Conservation (phyloP, 1,140 invertebrate species). For the Cydia splendana region DNA sequence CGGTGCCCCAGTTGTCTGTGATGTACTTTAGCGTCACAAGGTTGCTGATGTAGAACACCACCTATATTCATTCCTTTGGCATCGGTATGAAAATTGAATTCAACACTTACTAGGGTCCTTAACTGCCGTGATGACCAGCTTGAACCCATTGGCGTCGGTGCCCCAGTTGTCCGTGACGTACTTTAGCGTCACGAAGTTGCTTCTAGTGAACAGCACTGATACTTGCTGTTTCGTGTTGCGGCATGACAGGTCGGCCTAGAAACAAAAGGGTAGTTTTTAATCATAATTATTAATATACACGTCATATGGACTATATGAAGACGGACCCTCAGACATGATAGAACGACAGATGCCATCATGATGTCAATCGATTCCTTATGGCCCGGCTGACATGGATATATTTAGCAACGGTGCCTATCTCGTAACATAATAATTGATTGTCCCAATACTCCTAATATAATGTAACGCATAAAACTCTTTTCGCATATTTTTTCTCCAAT, state of each 20-base stretch:
- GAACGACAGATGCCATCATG: too few species aligned
- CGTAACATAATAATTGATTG: too few species aligned
- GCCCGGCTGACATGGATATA: too few species aligned
- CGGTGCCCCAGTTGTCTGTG: slow-evolving; percentile 94
- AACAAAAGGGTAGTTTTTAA: slow-evolving; percentile 39
- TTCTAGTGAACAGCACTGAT: slow-evolving; percentile 92
- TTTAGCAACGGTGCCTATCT: too few species aligned
- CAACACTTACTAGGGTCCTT: slow-evolving; percentile 93
- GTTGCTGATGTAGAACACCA: slow-evolving; percentile 81
- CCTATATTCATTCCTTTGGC: too few species aligned
- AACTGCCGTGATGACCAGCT: slow-evolving; percentile 95
- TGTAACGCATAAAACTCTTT: too few species aligned
- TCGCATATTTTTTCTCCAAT: too few species aligned
- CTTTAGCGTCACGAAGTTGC: slow-evolving; percentile 95
- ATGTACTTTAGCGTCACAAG: slow-evolving; percentile 96
- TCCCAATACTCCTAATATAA: too few species aligned
- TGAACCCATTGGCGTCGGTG: slow-evolving; percentile 94
- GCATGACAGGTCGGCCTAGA: slow-evolving; percentile 93
- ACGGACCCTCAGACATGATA: too few species aligned
- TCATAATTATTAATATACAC: too few species aligned
- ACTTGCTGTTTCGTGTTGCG: slow-evolving; percentile 93
- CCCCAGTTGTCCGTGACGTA: slow-evolving; percentile 96
- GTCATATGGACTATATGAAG: too few species aligned
- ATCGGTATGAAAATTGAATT: background rate
- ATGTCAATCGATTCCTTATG: too few species aligned